Evolutionary conservation across 1,140 invertebrate species (phyloP).

Genomic region (Drosophila paulistorum): DNA sequence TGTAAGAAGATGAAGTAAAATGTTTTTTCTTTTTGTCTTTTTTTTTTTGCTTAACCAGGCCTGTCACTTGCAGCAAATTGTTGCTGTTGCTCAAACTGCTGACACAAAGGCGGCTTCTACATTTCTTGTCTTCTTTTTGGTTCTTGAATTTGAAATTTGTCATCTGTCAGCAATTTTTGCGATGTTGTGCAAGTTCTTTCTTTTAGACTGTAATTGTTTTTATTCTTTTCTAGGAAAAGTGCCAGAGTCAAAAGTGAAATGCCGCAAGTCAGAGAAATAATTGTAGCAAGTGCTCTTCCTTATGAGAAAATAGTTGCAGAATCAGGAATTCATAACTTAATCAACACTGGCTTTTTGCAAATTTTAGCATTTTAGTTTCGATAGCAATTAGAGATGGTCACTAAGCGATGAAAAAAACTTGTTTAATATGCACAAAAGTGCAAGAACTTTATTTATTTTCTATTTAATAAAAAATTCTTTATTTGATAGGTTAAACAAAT

Average conservation of each 20-base stretch:
- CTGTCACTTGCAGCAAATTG: slow-evolving; percentile 42
- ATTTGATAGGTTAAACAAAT: too few relatives aligned
- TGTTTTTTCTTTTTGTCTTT: too few relatives aligned
- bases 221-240: background rate
- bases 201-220: slow-evolving; percentile 2
- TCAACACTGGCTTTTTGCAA: background rate
- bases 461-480: too few relatives aligned
- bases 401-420: too few relatives aligned
- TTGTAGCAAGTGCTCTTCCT: background rate
- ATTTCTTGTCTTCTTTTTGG: background rate
- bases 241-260: background rate
- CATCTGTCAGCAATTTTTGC: slow-evolving; percentile 31
- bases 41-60: slow-evolving; percentile 7
- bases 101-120: background rate
- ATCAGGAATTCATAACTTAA: background rate
- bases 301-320: too few relatives aligned
- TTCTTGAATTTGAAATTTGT: slow-evolving; percentile 6
- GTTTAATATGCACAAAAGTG: too few relatives aligned
- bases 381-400: too few relatives aligned
- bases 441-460: too few relatives aligned
- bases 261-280: background rate
- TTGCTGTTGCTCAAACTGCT: slow-evolving; percentile 10
- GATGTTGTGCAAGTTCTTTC: background rate
- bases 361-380: too few relatives aligned
- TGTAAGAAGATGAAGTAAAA: slow-evolving; percentile 20